Base-by-base conservation (phyloP, 2,797 vertebrate genomes). In the Dallia pectoralis region DNA sequence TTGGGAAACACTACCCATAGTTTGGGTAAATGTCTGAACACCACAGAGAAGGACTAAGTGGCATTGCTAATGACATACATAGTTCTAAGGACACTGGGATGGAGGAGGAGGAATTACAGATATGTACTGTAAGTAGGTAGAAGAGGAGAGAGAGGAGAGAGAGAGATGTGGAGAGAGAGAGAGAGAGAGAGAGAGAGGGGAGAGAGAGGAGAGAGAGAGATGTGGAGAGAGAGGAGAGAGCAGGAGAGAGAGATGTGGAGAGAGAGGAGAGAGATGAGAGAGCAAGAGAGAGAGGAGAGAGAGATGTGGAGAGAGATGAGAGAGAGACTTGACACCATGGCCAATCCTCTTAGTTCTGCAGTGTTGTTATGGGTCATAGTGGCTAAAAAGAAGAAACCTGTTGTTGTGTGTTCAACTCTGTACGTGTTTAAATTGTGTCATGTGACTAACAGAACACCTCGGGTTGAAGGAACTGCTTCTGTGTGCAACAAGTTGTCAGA, bases 81-180 rank as follows among this genome's bases (percentile, higher is more conserved):
- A 6, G 19, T 9, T 1, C 7, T 56, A n/a, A 22, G 19, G n/a
- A 29, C 7, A 63, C 4, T 63, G 61, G 32, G 56, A 40, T 22
- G 4, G 59, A 64, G 18, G 16, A 77, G 72, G 80, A 83, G 84
- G 74, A 30, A 63, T 65, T 81, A 84, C 76, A 78, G 63, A 36
- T 16, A 82, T 84, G 72, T 27, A 59, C 82, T 84, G 72, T 27
- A 59, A 65, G 74, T 81, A 83, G 76, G 76, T 74, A 88, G 80
- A 82, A 67, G 64, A 66, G 64, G 40, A 4, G 32, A 8, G 19
- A 32, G 32, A 32, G 8, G 63, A 32, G 30, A 36, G 32, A 65
- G 71, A 80, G 2, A 11, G 51, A 11, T 49, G 8, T 3, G 51
- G 19, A 22, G 8, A 56, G 51, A 56, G 51, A 22, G 2, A 1